These are phyloP conservation scores for Dryadula phaetusa DNA, from an alignment of 2,888 invertebrate genomes.

Conservation along the genomic window DNA sequence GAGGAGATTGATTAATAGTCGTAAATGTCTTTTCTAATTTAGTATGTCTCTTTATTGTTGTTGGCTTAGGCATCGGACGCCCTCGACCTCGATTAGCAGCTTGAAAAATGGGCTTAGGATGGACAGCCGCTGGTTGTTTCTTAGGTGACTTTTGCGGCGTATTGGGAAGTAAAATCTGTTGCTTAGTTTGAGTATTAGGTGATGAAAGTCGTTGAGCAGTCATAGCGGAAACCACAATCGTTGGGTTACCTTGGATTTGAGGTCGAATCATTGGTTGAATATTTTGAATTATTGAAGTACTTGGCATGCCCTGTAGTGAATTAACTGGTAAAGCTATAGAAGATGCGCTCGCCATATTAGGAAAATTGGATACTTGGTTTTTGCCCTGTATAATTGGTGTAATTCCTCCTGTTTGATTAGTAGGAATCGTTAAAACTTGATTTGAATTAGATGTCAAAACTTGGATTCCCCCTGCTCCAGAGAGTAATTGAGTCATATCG, in stretches of 20 bases:
- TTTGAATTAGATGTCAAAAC: slow-evolving; percentile 82
- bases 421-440: slow-evolving; percentile 77
- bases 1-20: slow-evolving; percentile 74
- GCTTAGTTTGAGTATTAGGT: slow-evolving; percentile 75
- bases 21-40: slow-evolving; percentile 79
- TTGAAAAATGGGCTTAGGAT: slow-evolving; percentile 80
- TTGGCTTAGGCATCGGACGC: slow-evolving; percentile 77
- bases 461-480: slow-evolving; percentile 78
- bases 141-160: slow-evolving; percentile 78
- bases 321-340: slow-evolving; percentile 80
- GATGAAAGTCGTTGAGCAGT: slow-evolving; percentile 74
- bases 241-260: slow-evolving; percentile 77
- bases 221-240: slow-evolving; percentile 78
- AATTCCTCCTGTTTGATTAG: slow-evolving; percentile 70
- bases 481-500: slow-evolving; percentile 76
- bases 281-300: slow-evolving; percentile 77
- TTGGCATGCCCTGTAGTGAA: slow-evolving; percentile 78
- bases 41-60: slow-evolving; percentile 77
- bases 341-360: slow-evolving; percentile 79
- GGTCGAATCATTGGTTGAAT: slow-evolving; percentile 81
- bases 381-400: slow-evolving; percentile 75
- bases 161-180: slow-evolving; percentile 75
- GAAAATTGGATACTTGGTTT: slow-evolving; percentile 75
- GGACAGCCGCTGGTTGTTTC: slow-evolving; percentile 75
- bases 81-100: slow-evolving; percentile 72